Evolutionary conservation across 2,113 vertebrate species (phyloP), one percentile per base, ranked within the genome.

Genomic region (Hydrochoerus hydrochaeris): DNA sequence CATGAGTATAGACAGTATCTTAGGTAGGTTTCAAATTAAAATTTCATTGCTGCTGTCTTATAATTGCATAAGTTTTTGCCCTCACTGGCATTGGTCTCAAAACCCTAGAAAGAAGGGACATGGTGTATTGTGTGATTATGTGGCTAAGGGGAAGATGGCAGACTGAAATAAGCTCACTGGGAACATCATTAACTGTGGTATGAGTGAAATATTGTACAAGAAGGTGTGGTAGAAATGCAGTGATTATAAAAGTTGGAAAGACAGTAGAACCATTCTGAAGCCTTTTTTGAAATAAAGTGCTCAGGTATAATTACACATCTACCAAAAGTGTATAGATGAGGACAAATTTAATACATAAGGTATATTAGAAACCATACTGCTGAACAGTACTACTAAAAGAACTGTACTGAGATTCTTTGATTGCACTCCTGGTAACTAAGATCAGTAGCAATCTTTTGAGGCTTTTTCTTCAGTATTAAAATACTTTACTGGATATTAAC

Each of bases 1-100:
- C 58, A 38, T 41, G 28, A 85, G 11, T 49, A 3, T 94, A 82
- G 28, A 75, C 35, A 90, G 4, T 49, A 71, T 69, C 67, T 88
- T 88, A 63, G 41, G 44, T 62, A 26, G 44, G 54, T 96, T 87
- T 69, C 58, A 87, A 87, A 78, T 86, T 95, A n/a, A 54, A 95
- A 95, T 92, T 90, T 92, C 41, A 69, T 90, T 60, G 24, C 49
- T 92, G 28, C 17, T 90, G 10, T 84, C 38, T 46, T 88, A 7
- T 85, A 81, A 91, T 96, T 89, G 60, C 75, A 54, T 92, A 85
- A 65, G n/a, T 69, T 90, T 90, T 89, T 65, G 9, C 26, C 16
- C 20, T 90, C 10, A 32, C 44, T 94, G 54, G 13, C 85, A 91
- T 91, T 92, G 8, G 44, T 89, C 32, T 92, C 81, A 92, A 83